Percentiles rank a stretch among this genome's conserved stretches.
phyloP scores from a whole-genome alignment of 2,888 invertebrate species.

The Archaeoteleia sp. region DNA sequence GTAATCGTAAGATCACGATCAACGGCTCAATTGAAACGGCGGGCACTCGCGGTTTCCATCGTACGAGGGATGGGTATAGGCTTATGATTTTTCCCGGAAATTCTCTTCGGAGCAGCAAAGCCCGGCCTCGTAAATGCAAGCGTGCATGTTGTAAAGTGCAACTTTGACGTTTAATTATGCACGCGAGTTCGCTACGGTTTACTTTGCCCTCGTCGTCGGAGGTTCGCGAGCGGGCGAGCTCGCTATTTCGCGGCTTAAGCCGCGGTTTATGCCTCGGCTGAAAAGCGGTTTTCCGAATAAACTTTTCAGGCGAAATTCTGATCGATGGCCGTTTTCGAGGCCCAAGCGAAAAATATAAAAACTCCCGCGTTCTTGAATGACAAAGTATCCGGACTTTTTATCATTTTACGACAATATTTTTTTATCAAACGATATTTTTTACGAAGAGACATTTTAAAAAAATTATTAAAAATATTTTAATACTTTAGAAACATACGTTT shows the following conservation, averaged over 20 bases:
- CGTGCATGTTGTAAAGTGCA: conserved; percentile 55
- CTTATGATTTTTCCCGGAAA: conserved; percentile 48
- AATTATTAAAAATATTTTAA: not conserved
- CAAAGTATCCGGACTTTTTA: too few relatives aligned
- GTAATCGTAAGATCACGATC: conserved; percentile 11
- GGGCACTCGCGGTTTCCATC: conserved; percentile 13
- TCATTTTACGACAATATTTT: too few relatives aligned
- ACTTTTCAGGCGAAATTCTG: conserved; percentile 30
- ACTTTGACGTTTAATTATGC: conserved; percentile 69
- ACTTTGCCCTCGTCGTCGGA: conserved; percentile 57
- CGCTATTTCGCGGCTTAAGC: conserved; percentile 45
- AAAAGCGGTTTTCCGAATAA: conserved; percentile 41
- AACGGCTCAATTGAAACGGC: conserved; percentile 21
- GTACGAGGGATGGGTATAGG: conserved; percentile 24
- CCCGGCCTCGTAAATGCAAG: conserved; percentile 33
- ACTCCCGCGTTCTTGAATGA: conserved; percentile 1
- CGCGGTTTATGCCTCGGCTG: conserved; percentile 43
- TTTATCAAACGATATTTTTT: too few relatives aligned
- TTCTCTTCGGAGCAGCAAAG: conserved; percentile 27
- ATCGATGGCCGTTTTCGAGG: conserved; percentile 24
- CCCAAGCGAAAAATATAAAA: too few relatives aligned
- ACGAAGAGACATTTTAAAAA: too few relatives aligned
- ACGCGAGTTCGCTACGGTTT: conserved; percentile 63
- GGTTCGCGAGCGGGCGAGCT: conserved; percentile 44
- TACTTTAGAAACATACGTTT: not conserved